Evolutionary conservation across 2,888 invertebrate genomes (phyloP).

Genomic region (Parnassius apollo): DNA sequence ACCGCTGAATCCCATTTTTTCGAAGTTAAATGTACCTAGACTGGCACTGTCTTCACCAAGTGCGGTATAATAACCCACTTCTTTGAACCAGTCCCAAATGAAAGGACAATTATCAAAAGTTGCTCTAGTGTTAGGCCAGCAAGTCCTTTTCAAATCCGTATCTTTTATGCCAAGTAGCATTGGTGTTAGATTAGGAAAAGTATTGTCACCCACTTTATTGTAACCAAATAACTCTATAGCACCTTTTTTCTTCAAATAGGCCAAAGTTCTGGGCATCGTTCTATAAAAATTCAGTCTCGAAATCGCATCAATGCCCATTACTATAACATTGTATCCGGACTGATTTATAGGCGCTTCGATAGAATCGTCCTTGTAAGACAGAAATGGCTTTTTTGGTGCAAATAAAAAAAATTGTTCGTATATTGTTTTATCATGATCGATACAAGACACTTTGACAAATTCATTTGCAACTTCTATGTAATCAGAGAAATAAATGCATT

Average conservation of each 20-base stretch:
- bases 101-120: slow-evolving; percentile 90
- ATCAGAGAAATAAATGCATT: slow-evolving; percentile 73
- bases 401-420: slow-evolving; percentile 87
- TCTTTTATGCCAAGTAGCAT: slow-evolving; percentile 87
- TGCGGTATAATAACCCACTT: slow-evolving; percentile 87
- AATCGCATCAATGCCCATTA: slow-evolving; percentile 92
- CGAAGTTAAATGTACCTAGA: slow-evolving; percentile 91
- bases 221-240: slow-evolving; percentile 92
- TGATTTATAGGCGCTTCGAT: slow-evolving; percentile 40
- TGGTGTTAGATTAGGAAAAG: slow-evolving; percentile 93
- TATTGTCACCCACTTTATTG: slow-evolving; percentile 97
- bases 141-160: slow-evolving; percentile 82
- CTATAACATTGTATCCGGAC: slow-evolving; percentile 84
- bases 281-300: slow-evolving; percentile 92
- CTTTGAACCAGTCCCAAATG: slow-evolving; percentile 90
- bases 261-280: slow-evolving; percentile 88
- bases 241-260: slow-evolving; percentile 81
- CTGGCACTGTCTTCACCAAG: slow-evolving; percentile 91
- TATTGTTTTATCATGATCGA: slow-evolving; percentile 61
- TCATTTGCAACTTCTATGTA: slow-evolving; percentile 78
- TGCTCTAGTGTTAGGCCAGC: slow-evolving; percentile 80
- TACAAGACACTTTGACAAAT: slow-evolving; percentile 86
- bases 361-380: slow-evolving; percentile 38
- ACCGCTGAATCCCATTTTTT: slow-evolving; percentile 87
- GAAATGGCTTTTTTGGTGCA: slow-evolving; percentile 68